Evolutionary conservation across 2,797 vertebrate genomes (phyloP).

Genomic region (Liparis tanakae): DNA sequence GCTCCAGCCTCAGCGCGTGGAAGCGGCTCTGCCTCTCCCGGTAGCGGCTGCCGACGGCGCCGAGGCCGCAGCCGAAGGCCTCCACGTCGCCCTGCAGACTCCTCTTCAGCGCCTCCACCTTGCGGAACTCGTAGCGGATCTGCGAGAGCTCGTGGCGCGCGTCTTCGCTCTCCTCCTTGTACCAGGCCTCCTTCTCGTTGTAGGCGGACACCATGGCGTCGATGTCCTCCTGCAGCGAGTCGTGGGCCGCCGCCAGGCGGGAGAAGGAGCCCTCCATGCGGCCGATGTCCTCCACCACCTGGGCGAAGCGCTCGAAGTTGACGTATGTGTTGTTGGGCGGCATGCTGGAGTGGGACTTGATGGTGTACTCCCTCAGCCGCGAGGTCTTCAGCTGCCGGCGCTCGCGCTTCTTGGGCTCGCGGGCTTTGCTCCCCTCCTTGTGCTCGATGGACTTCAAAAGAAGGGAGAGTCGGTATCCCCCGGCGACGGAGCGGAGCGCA

Average conservation of each 20-base stretch:
- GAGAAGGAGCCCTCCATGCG: constrained; percentile 79
- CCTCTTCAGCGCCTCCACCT: constrained; percentile 87
- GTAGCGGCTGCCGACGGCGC: constrained; percentile 75
- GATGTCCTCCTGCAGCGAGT: constrained; percentile 89
- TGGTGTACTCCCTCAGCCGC: constrained; percentile 91
- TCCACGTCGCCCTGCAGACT: constrained; percentile 86
- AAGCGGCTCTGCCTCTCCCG: constrained; percentile 84
- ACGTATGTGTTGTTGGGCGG: constrained; percentile 94
- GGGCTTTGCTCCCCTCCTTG: constrained; percentile 79
- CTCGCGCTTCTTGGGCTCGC: constrained; percentile 80
- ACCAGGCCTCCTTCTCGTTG: constrained; percentile 94
- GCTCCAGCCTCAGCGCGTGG: constrained; percentile 84
- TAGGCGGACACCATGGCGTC: constrained; percentile 90
- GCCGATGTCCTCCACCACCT: constrained; percentile 88
- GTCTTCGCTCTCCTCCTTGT: constrained; percentile 89
- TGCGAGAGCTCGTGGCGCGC: constrained; percentile 90
- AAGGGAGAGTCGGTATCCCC: background rate
- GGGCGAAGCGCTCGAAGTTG: constrained; percentile 93
- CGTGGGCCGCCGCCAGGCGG: constrained; percentile 75
- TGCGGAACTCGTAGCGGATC: constrained; percentile 91
- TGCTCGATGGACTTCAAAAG: constrained; percentile 80
- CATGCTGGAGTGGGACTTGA: constrained; percentile 96
- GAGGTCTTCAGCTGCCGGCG: constrained; percentile 91
- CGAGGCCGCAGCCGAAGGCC: constrained; percentile 75
- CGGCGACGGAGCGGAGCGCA: no score